Evolutionary conservation across 2,888 invertebrate genomes (phyloP).

Genomic region (Tiliacea citrago): DNA sequence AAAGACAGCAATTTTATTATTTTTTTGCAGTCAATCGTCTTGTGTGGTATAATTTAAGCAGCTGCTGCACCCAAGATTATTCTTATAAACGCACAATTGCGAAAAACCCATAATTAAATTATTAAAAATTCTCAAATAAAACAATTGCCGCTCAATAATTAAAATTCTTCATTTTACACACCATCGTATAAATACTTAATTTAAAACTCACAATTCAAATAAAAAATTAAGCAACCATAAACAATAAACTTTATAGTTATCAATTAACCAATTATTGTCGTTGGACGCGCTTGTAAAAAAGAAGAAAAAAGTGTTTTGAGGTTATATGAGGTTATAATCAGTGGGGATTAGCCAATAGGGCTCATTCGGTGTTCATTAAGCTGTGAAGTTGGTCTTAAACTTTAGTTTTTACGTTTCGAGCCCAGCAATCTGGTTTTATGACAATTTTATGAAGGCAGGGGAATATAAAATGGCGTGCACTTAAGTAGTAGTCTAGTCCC

Average conservation of each 20-base stretch:
- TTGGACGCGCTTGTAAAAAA: conserved; percentile 42
- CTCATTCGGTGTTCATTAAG: conserved; percentile 52
- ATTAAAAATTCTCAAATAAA: conserved; percentile 35
- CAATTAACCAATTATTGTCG: conserved; percentile 69
- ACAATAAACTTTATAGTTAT: conserved; percentile 61
- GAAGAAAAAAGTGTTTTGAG: conserved; percentile 48
- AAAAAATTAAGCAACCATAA: conserved; percentile 56
- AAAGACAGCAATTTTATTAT: neutral
- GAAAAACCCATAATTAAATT: conserved; percentile 15
- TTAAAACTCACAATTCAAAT: conserved; percentile 43
- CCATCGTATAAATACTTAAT: conserved; percentile 61
- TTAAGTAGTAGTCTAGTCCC: conserved; percentile 38
- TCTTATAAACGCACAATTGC: neutral
- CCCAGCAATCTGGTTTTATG: conserved; percentile 56
- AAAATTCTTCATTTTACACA: conserved; percentile 36
- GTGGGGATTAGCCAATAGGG: conserved; percentile 57
- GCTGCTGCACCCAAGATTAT: neutral
- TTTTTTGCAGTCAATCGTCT: neutral
- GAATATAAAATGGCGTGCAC: conserved; percentile 51
- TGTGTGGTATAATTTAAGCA: neutral
- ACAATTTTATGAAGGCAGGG: conserved; percentile 54
- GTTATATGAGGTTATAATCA: conserved; percentile 59
- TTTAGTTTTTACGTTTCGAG: conserved; percentile 54
- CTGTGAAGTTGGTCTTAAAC: conserved; percentile 43
- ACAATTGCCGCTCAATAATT: conserved; percentile 31